These are phyloP conservation scores for Sinocyclocheilus grahami DNA, from an alignment of 2,113 vertebrate genomes.

Conservation along the genomic window DNA sequence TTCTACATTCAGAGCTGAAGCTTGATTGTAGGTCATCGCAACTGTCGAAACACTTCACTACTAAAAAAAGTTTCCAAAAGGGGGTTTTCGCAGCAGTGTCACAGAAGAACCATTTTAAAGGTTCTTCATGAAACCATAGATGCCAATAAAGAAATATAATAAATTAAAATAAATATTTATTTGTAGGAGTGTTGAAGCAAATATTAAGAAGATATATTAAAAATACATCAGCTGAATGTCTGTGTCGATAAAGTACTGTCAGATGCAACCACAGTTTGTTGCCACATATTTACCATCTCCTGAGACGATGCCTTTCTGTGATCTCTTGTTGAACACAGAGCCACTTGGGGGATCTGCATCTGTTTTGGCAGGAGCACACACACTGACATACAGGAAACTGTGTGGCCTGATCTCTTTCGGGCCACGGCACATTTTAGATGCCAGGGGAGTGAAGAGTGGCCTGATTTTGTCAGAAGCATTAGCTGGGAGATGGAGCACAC, in stretches of 20 bases:
- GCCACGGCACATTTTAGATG: conserved; percentile 42
- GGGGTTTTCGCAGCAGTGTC: neutral
- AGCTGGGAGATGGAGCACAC: conserved; percentile 21
- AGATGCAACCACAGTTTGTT: neutral
- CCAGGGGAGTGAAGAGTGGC: conserved; percentile 42
- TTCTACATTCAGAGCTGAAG: neutral
- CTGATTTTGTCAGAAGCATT: conserved; percentile 48
- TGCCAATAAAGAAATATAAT: neutral
- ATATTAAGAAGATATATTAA: neutral
- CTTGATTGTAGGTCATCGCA: neutral
- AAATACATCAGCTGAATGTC: neutral
- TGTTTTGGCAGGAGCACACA: conserved; percentile 33
- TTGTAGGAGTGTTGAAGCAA: neutral
- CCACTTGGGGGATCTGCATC: conserved; percentile 20
- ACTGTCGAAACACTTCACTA: neutral
- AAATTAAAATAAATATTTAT: no score
- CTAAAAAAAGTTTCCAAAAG: neutral
- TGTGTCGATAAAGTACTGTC: neutral
- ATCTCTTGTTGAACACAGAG: neutral
- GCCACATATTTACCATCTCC: conserved; percentile 18
- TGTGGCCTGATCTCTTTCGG: conserved; percentile 36
- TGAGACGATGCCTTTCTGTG: neutral
- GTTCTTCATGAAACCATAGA: neutral
- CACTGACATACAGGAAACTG: conserved; percentile 16
- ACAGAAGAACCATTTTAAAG: neutral